Evolutionary conservation across 2,797 vertebrate species (phyloP).

Genomic region (Typhlichthys subterraneus): DNA sequence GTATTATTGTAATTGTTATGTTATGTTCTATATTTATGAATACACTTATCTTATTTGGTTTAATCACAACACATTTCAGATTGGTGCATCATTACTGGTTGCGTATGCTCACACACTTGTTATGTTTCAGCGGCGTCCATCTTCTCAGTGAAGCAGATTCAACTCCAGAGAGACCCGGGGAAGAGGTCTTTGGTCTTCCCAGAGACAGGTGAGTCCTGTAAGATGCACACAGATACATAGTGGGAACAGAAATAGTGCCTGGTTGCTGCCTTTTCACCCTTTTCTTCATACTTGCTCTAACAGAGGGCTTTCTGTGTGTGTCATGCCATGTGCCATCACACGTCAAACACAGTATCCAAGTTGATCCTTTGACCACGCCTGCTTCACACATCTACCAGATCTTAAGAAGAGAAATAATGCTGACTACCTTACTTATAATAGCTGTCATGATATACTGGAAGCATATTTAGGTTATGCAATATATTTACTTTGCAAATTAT

Average conservation of each 20-base stretch:
- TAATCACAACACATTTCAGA: no score
- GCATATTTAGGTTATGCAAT: no score
- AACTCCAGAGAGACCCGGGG: conserved; percentile 80
- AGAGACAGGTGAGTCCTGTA: conserved; percentile 75
- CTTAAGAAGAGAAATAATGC: background rate
- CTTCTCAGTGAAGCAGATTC: conserved; percentile 81
- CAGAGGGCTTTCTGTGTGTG: conserved; percentile 36
- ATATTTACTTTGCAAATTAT: no score
- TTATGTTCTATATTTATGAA: no score
- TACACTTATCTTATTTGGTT: no score
- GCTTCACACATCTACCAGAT: conserved; percentile 9
- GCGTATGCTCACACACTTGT: conserved; percentile 7
- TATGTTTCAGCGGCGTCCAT: conserved; percentile 76
- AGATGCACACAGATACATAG: background rate
- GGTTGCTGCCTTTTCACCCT: background rate
- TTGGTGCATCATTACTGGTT: no score
- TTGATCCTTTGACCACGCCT: conserved; percentile 7
- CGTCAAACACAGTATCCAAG: conserved; percentile 23
- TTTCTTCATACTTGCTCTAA: conserved; percentile 6
- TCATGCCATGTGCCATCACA: conserved; percentile 41
- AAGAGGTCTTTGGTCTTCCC: conserved; percentile 75
- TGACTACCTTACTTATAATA: background rate
- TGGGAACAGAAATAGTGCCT: background rate
- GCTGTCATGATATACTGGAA: no score
- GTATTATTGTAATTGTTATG: no score